Evolutionary conservation across 2,113 vertebrate species (phyloP).

Genomic region (Anthoscopus minutus): DNA sequence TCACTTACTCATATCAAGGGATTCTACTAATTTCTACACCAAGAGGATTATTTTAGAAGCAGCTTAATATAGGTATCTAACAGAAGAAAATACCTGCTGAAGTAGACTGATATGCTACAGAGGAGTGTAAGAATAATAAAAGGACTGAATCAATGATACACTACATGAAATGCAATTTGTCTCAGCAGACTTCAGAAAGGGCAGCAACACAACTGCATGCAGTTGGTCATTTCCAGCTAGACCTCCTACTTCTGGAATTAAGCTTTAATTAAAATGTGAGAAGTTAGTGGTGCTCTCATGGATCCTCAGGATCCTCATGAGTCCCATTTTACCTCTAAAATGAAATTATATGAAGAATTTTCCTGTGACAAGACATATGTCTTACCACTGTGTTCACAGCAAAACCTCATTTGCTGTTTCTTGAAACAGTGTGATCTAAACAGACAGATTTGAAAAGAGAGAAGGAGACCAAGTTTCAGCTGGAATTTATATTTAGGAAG

Average conservation of each 20-base stretch:
- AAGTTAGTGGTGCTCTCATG: accelerated
- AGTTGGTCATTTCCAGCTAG: not conserved
- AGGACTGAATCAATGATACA: not conserved
- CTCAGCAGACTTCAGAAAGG: not conserved
- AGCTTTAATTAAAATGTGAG: not conserved
- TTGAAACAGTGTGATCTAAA: not conserved
- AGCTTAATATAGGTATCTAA: not conserved
- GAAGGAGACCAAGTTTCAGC: not conserved
- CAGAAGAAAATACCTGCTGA: not conserved
- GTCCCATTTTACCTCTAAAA: not conserved
- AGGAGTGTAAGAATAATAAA: not conserved
- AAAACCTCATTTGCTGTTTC: not conserved
- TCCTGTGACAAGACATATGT: not conserved
- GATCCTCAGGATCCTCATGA: not conserved
- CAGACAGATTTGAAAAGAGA: not conserved
- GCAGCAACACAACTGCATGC: not conserved
- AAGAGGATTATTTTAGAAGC: not conserved
- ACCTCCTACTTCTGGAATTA: not conserved
- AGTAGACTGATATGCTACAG: not conserved
- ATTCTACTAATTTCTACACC: not conserved
- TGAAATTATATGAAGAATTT: not conserved
- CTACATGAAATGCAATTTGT: not conserved
- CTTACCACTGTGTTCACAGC: not conserved
- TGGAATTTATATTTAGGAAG: not conserved
- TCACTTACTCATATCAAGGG: not conserved